A percentile compares a stretch with the other conserved stretches of the same genome.
phyloP scores from a whole-genome alignment of 2,113 vertebrate species.

The Collichthys lucidus region DNA sequence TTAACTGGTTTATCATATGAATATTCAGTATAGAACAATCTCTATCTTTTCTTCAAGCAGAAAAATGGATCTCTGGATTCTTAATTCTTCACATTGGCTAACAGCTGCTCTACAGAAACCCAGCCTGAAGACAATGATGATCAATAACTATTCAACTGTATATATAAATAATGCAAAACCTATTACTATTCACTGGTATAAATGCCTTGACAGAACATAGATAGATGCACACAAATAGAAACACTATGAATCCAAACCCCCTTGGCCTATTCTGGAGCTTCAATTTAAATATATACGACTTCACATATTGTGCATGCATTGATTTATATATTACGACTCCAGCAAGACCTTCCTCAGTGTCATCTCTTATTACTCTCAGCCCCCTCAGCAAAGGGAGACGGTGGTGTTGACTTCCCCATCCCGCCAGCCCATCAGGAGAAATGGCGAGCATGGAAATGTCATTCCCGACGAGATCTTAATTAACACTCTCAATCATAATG shows the following conservation, averaged over 20 bases:
- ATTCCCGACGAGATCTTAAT: constrained; percentile 73
- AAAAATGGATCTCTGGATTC: neutral
- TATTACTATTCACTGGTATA: neutral
- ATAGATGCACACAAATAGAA: neutral
- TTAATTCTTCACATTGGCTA: neutral
- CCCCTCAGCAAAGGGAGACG: constrained; percentile 12
- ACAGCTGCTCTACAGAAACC: neutral
- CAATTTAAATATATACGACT: constrained; percentile 20
- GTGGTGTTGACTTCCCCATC: constrained; percentile 33
- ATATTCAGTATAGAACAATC: neutral
- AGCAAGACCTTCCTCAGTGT: constrained; percentile 39
- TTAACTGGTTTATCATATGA: neutral
- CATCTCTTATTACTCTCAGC: constrained; percentile 51
- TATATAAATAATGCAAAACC: constrained; percentile 10
- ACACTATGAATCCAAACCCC: neutral
- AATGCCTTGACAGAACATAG: constrained; percentile 3
- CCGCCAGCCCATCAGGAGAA: constrained; percentile 30
- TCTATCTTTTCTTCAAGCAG: neutral
- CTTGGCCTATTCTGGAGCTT: neutral
- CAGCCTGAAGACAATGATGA: neutral
- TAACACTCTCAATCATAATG: constrained; percentile 69
- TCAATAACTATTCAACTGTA: neutral
- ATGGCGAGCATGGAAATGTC: constrained; percentile 64
- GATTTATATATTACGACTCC: constrained; percentile 32
- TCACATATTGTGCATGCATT: constrained; percentile 7